Conservation (phyloP, 2,888 invertebrate genomes). For the Colostygia pectinataria region DNA sequence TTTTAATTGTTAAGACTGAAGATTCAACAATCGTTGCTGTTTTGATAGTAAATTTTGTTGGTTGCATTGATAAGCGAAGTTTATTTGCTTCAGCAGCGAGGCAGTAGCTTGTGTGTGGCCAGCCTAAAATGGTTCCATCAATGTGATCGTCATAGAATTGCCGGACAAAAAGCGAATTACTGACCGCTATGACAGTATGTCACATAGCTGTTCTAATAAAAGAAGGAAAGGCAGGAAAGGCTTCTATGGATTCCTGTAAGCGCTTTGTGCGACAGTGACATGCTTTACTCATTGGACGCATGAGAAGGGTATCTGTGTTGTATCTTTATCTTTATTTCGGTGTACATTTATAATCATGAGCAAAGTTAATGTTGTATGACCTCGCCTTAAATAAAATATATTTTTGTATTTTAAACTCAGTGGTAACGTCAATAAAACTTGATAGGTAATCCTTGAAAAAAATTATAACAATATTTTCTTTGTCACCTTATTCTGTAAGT, state of each 20-base stretch:
- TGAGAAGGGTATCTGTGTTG: constrained; percentile 16
- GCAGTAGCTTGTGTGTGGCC: too few relatives aligned
- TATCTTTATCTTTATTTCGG: constrained; percentile 1
- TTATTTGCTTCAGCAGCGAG: too few relatives aligned
- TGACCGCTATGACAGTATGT: constrained; percentile 35
- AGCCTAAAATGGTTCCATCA: constrained; percentile 47
- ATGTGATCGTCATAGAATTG: constrained; percentile 51
- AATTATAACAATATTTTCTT: too few relatives aligned
- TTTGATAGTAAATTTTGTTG: too few relatives aligned
- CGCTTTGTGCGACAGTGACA: constrained; percentile 2
- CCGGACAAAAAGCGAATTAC: constrained; percentile 48
- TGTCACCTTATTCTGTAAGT: neutral
- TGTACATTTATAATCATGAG: constrained; percentile 10
- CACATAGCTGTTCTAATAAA: constrained; percentile 25
- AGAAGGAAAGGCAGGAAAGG: constrained; percentile 15
- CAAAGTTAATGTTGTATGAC: constrained; percentile 1
- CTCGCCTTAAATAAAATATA: constrained; percentile 7
- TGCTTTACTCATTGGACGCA: constrained; percentile 15
- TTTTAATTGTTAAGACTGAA: too few relatives aligned
- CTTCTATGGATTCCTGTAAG: constrained; percentile 5
- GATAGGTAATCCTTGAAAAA: too few relatives aligned
- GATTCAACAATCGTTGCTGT: too few relatives aligned
- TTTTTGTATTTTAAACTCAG: neutral
- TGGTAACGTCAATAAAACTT: too few relatives aligned
- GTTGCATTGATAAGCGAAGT: too few relatives aligned